Conservation (phyloP, 2,113 vertebrate species). For the Catharus bicknelli region DNA sequence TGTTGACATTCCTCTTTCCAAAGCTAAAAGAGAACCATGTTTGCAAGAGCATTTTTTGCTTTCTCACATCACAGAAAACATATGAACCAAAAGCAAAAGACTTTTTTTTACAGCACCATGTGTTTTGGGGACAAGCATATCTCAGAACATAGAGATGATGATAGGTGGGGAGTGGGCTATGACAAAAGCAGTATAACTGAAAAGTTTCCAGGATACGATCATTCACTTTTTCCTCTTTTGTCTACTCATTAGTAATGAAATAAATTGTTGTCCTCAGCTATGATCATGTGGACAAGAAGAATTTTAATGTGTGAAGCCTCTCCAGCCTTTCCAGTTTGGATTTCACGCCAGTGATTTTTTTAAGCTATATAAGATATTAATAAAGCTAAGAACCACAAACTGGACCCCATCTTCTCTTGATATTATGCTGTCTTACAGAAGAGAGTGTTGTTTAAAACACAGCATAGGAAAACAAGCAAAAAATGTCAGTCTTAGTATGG, state of each 20-base stretch:
- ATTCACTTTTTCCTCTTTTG: not conserved
- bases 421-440: not conserved
- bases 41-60: not conserved
- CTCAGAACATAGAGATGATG: not conserved
- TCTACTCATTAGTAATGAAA: not conserved
- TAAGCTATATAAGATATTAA: not conserved
- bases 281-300: not conserved
- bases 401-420: not conserved
- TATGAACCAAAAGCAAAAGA: not conserved
- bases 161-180: not conserved
- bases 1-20: not conserved
- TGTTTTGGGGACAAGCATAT: not conserved
- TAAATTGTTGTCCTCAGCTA: not conserved
- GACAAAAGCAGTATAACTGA: not conserved
- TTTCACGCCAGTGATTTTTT: not conserved
- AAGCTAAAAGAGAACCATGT: not conserved
- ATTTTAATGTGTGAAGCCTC: not conserved
- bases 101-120: not conserved
- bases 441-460: not conserved
- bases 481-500: not conserved
- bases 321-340: not conserved
- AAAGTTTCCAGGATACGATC: not conserved
- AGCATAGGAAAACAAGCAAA: not conserved
- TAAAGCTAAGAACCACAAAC: not conserved
- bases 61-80: not conserved